Conservation (phyloP, 2,888 invertebrate species). For the Chalcis sispes region DNA sequence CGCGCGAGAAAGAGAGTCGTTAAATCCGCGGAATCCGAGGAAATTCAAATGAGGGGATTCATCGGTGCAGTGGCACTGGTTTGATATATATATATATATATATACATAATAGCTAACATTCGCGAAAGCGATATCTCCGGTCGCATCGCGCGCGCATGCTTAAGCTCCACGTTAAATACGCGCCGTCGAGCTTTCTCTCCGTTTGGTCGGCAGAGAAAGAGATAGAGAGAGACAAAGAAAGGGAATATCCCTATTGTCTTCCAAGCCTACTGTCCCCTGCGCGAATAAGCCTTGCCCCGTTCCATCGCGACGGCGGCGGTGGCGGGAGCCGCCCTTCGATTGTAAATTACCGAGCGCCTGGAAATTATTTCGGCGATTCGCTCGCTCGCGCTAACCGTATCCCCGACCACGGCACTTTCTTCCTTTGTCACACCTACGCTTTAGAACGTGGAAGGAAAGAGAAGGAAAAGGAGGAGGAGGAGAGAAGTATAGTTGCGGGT, state of each 20-base stretch:
- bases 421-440: conserved; percentile 46
- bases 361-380: conserved; percentile 66
- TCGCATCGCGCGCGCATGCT: conserved; percentile 11
- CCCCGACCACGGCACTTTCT: conserved; percentile 58
- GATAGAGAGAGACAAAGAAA: too few relatives aligned
- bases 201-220: too few relatives aligned
- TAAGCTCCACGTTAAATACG: conserved; percentile 49
- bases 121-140: conserved; percentile 47
- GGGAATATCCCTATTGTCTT: conserved; percentile 48
- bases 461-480: background rate
- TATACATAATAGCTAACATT: conserved; percentile 49
- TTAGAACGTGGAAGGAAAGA: conserved; percentile 43
- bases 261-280: conserved; percentile 42
- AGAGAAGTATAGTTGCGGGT: background rate
- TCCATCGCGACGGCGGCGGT: conserved; percentile 25
- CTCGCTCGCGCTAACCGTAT: conserved; percentile 15
- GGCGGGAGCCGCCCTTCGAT: conserved; percentile 55
- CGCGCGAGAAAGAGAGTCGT: conserved; percentile 23
- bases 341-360: conserved; percentile 66
- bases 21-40: conserved; percentile 47
- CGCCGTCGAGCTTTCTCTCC: conserved; percentile 26
- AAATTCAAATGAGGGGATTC: conserved; percentile 51
- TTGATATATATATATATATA: too few relatives aligned
- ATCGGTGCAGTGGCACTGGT: conserved; percentile 34
- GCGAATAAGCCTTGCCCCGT: conserved; percentile 44